These are phyloP conservation scores for Eidolon helvum DNA, from an alignment of 2,113 vertebrate genomes.

Conservation along the genomic window DNA sequence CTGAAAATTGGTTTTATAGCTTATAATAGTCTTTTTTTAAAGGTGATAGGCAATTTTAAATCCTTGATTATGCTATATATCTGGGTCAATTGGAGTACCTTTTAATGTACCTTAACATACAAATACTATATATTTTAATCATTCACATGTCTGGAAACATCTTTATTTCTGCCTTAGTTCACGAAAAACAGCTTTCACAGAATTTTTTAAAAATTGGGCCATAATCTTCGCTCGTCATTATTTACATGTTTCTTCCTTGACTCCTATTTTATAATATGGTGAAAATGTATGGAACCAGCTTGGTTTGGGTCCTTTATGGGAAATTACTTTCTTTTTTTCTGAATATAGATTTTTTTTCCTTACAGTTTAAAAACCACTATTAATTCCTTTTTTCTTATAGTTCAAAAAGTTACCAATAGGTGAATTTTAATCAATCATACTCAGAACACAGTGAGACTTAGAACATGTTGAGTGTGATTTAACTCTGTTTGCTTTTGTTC, in stretches of 20 bases:
- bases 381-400: neutral
- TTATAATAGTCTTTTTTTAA: neutral
- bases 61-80: neutral
- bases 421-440: neutral
- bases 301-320: neutral
- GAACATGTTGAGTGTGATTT: neutral
- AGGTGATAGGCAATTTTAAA: neutral
- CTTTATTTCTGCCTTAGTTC: slow-evolving; percentile 1
- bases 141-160: neutral
- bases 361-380: neutral
- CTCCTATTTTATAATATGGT: neutral
- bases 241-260: neutral
- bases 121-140: neutral
- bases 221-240: neutral
- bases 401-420: neutral
- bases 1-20: neutral
- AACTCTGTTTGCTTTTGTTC: neutral
- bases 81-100: neutral
- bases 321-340: neutral
- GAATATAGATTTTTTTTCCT: neutral
- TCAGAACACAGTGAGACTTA: neutral
- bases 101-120: neutral
- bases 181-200: neutral
- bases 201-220: neutral
- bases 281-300: neutral